Percentiles rank a stretch among this genome's conserved stretches.
Evolutionary conservation across 2,888 invertebrate species (phyloP).

Genomic region (Pyralis farinalis): DNA sequence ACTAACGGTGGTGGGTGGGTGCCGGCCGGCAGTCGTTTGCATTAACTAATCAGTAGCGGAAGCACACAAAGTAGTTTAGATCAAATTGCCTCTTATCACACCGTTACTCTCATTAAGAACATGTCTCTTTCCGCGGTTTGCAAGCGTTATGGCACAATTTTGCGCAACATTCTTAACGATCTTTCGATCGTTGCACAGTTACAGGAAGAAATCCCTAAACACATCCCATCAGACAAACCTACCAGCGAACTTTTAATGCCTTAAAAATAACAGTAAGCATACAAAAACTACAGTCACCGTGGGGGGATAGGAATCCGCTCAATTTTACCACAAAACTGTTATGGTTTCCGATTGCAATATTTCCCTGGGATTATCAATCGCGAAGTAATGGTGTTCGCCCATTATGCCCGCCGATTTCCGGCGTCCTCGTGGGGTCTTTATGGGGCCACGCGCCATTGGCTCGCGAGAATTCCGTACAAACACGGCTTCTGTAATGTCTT

Average conservation of each 20-base stretch:
- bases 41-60: no score
- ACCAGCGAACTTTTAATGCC: slow-evolving; percentile 1
- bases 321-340: slow-evolving; percentile 79
- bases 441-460: slow-evolving; percentile 74
- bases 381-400: slow-evolving; percentile 75
- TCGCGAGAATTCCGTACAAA: slow-evolving; percentile 48
- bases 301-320: slow-evolving; percentile 49
- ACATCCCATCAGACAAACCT: neutral
- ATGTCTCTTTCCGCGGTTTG: no score
- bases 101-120: no score
- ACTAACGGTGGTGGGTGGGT: no score
- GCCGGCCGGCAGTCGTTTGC: no score
- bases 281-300: slow-evolving; percentile 13
- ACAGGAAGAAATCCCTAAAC: no score
- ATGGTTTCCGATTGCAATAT: slow-evolving; percentile 75
- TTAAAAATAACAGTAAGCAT: neutral
- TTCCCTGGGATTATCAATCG: slow-evolving; percentile 78
- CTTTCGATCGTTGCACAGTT: no score
- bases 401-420: slow-evolving; percentile 78
- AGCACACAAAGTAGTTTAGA: no score
- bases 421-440: slow-evolving; percentile 66
- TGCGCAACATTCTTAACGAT: no score
- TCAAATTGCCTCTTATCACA: no score
- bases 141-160: no score
- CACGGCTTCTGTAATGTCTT: slow-evolving; percentile 41